These are phyloP conservation scores for Dicerorhinus sumatrensis DNA, from an alignment of 2,113 vertebrate genomes.

Conservation along the genomic window DNA sequence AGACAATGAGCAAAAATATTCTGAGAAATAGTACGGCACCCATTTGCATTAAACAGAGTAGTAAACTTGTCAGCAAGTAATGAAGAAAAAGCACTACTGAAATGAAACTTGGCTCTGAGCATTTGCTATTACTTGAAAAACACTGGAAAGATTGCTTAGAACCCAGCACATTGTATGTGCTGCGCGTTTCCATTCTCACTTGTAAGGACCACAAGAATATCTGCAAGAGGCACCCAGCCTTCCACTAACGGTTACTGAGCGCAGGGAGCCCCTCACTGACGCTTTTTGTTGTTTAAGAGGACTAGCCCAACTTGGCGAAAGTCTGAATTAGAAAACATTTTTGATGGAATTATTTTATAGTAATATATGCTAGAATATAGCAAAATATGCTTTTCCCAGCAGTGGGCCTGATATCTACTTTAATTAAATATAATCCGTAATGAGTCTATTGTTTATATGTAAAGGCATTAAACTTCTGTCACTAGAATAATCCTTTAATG, in stretches of 20 bases:
- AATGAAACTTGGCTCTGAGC: neutral
- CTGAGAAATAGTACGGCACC: neutral
- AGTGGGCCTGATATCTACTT: neutral
- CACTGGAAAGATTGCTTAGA: neutral
- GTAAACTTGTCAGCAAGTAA: conserved; percentile 51
- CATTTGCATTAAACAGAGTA: conserved; percentile 19
- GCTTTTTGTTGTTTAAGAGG: neutral
- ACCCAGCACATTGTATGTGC: neutral
- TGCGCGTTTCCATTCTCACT: neutral
- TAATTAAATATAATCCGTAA: conserved; percentile 14
- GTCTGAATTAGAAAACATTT: neutral
- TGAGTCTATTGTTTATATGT: neutral
- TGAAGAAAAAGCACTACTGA: conserved; percentile 10
- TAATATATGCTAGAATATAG: neutral
- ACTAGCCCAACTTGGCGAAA: neutral
- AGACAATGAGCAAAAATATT: conserved; percentile 37
- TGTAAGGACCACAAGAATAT: neutral
- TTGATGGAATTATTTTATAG: conserved; percentile 16
- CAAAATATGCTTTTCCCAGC: neutral
- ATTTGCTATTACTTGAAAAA: conserved; percentile 43
- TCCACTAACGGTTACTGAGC: neutral
- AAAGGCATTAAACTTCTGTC: neutral
- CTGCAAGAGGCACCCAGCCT: neutral
- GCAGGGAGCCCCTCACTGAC: neutral
- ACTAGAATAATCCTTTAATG: conserved; percentile 19